These are phyloP conservation scores for Watersipora subatra DNA, from an alignment of 1,140 invertebrate genomes.

Conservation along the genomic window DNA sequence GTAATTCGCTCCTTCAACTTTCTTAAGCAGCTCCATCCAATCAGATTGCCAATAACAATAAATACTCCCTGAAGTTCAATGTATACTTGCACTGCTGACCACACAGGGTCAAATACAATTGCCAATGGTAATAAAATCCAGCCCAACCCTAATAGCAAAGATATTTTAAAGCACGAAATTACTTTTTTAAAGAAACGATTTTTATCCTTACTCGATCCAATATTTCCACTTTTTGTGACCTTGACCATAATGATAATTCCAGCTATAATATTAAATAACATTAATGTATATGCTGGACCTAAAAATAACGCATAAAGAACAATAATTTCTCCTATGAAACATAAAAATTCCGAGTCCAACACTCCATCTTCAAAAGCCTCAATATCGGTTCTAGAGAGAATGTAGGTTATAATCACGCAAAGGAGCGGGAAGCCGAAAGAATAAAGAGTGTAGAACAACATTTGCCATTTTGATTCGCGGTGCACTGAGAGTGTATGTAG, in stretches of 20 bases:
- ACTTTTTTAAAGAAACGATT: not conserved
- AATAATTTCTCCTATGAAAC: not conserved
- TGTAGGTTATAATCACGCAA: too few relatives aligned
- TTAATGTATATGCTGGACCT: not conserved
- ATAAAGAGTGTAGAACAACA: too few relatives aligned
- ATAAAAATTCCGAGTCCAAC: not conserved
- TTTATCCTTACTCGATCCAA: not conserved
- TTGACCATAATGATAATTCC: not conserved
- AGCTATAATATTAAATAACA: not conserved
- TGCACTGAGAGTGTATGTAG: too few relatives aligned
- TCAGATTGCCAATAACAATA: not conserved
- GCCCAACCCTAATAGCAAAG: not conserved
- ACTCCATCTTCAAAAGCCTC: not conserved
- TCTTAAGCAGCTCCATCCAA: not conserved
- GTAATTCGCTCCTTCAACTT: too few relatives aligned
- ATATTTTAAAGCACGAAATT: not conserved
- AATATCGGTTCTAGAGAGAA: too few relatives aligned
- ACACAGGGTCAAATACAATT: not conserved
- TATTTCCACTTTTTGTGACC: not conserved
- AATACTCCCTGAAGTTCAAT: not conserved
- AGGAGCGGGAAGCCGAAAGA: too few relatives aligned
- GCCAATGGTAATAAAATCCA: not conserved
- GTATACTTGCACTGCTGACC: not conserved
- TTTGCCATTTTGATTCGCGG: too few relatives aligned
- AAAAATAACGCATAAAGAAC: not conserved